phyloP scores from a whole-genome alignment of 2,113 vertebrate genomes.

The Tringa solitaria region DNA sequence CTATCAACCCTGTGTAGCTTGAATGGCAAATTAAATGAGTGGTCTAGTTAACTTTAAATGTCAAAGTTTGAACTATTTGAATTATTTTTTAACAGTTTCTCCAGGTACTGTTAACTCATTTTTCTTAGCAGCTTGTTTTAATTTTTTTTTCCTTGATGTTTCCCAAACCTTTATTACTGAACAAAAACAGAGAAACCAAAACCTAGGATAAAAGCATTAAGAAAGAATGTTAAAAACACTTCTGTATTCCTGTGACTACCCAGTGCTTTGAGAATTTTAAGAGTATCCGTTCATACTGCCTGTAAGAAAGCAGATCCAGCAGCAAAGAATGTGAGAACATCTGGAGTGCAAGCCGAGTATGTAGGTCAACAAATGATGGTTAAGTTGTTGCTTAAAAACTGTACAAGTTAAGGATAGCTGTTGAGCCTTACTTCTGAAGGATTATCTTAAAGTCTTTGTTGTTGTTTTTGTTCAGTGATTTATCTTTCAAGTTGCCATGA shows the following conservation, averaged over 20 bases:
- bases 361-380: conserved; percentile 3
- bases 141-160: background rate
- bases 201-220: background rate
- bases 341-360: conserved; percentile 16
- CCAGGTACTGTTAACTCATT: background rate
- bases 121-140: background rate
- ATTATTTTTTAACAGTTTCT: background rate
- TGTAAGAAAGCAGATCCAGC: conserved; percentile 35
- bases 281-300: background rate
- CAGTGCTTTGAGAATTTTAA: background rate
- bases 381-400: conserved; percentile 13
- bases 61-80: background rate
- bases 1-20: background rate
- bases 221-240: background rate
- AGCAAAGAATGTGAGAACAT: conserved; percentile 14
- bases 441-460: conserved; percentile 18
- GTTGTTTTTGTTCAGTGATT: background rate
- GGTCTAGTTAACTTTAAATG: background rate
- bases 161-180: background rate
- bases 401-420: background rate
- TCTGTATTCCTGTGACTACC: background rate
- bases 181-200: background rate
- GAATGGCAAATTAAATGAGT: background rate
- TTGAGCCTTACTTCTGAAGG: background rate
- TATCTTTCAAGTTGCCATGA: background rate